phyloP scores from a whole-genome alignment of 2,113 vertebrate species.

The Malurus cyaneus region DNA sequence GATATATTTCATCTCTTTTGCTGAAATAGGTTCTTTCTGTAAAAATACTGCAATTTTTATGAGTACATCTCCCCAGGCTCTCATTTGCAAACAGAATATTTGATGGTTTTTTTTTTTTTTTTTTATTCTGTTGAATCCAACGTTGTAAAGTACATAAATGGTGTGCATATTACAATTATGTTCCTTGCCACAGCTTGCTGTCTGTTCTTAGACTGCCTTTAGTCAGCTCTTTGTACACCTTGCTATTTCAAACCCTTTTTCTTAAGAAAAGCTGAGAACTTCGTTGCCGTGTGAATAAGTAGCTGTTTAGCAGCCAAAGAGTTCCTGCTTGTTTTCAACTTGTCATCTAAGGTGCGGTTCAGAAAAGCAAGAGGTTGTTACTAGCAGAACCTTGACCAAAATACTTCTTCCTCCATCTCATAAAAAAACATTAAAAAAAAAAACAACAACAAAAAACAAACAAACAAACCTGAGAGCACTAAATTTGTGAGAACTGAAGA shows the following conservation, averaged over 20 bases:
- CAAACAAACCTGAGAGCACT: background rate
- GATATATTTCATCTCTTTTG: background rate
- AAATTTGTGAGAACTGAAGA: background rate
- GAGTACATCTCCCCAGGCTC: background rate
- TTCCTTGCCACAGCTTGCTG: background rate
- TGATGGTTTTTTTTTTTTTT: fast-evolving
- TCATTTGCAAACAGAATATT: background rate
- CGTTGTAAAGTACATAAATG: background rate
- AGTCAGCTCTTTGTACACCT: background rate
- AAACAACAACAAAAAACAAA: background rate
- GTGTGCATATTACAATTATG: background rate
- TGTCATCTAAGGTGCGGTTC: background rate
- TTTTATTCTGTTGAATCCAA: background rate
- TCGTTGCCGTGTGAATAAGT: background rate
- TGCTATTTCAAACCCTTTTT: background rate
- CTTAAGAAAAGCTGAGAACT: background rate
- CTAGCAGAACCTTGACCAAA: background rate
- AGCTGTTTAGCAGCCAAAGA: background rate
- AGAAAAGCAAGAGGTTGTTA: background rate
- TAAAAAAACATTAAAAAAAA: background rate
- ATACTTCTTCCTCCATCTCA: background rate
- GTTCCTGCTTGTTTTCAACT: background rate
- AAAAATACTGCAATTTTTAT: background rate
- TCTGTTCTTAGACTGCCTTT: background rate
- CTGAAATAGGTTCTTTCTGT: background rate